A percentile compares a stretch with the other conserved stretches of the same genome.
phyloP scores from a whole-genome alignment of 2,888 invertebrate species.

The Prionchulus punctatus region DNA sequence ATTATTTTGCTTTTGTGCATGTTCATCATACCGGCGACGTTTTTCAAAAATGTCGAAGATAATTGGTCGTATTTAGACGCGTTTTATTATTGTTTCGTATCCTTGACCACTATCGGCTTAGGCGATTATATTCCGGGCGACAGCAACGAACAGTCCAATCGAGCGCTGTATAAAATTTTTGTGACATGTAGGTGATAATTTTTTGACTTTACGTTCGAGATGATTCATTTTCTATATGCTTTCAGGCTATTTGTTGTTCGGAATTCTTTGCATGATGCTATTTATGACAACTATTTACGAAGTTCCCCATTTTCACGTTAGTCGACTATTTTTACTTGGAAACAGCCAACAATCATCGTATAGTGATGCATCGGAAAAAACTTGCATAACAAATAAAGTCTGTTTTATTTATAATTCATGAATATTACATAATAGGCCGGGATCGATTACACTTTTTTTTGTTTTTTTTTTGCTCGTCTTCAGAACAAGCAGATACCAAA shows the following conservation, averaged over 20 bases:
- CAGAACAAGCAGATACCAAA: too few species aligned
- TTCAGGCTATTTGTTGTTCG: conserved; percentile 58
- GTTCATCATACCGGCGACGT: conserved; percentile 55
- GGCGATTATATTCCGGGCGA: conserved; percentile 79
- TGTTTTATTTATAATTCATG: too few species aligned
- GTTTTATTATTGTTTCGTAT: conserved; percentile 76
- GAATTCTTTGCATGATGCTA: conserved; percentile 66
- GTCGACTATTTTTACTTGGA: conserved; percentile 55
- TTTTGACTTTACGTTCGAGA: background rate
- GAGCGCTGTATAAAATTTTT: conserved; percentile 62
- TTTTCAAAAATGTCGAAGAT: conserved; percentile 57
- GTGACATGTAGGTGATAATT: conserved; percentile 46
- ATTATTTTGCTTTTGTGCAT: conserved; percentile 43
- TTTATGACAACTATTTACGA: conserved; percentile 68
- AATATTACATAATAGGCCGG: too few species aligned
- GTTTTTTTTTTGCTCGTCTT: too few species aligned
- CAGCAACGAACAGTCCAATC: conserved; percentile 52
- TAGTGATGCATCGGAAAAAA: too few species aligned
- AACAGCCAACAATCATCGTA: too few species aligned
- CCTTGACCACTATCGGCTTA: conserved; percentile 68
- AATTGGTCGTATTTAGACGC: conserved; percentile 59
- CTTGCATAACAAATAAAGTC: too few species aligned
- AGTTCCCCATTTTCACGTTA: conserved; percentile 69
- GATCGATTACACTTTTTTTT: too few species aligned
- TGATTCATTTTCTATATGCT: background rate